These are phyloP conservation scores for Parambassis ranga DNA, from an alignment of 2,797 vertebrate genomes.

Conservation along the genomic window DNA sequence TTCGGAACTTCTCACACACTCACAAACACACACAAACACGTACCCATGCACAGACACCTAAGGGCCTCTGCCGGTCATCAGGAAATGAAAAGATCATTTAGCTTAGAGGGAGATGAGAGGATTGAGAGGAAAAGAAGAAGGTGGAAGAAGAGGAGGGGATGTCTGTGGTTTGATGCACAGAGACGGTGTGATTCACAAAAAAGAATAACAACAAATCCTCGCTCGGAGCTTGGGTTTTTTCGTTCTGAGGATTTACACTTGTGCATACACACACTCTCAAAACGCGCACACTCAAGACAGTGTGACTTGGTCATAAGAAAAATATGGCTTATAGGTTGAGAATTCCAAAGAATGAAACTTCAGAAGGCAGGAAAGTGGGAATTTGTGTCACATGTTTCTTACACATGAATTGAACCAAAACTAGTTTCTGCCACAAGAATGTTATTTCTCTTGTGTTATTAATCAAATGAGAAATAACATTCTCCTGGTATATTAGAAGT, in stretches of 20 bases:
- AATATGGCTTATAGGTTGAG: not conserved
- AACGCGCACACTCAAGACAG: not conserved
- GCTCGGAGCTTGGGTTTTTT: not conserved
- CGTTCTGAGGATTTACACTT: conserved; percentile 25
- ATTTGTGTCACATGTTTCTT: not conserved
- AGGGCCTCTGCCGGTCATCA: conserved; percentile 84
- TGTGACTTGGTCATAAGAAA: conserved; percentile 3
- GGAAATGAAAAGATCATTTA: conserved; percentile 98
- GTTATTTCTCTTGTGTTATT: too few relatives aligned
- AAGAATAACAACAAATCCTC: conserved; percentile 25
- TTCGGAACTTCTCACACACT: conserved; percentile 59
- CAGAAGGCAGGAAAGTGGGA: not conserved
- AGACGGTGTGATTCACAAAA: conserved; percentile 47
- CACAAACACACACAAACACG: conserved; percentile 53
- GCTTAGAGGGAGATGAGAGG: conserved; percentile 78
- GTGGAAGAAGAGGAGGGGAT: conserved; percentile 57
- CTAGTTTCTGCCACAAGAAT: too few relatives aligned
- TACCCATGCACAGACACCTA: conserved; percentile 78
- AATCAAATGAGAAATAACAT: too few relatives aligned
- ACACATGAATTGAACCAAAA: too few relatives aligned
- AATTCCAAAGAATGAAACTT: not conserved
- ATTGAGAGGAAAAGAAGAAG: conserved; percentile 51
- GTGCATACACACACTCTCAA: conserved; percentile 7
- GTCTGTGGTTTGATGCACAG: conserved; percentile 45
- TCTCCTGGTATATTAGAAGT: too few relatives aligned